Base-by-base conservation (phyloP, 2,797 vertebrate species). In the Hoplostethus atlanticus region DNA sequence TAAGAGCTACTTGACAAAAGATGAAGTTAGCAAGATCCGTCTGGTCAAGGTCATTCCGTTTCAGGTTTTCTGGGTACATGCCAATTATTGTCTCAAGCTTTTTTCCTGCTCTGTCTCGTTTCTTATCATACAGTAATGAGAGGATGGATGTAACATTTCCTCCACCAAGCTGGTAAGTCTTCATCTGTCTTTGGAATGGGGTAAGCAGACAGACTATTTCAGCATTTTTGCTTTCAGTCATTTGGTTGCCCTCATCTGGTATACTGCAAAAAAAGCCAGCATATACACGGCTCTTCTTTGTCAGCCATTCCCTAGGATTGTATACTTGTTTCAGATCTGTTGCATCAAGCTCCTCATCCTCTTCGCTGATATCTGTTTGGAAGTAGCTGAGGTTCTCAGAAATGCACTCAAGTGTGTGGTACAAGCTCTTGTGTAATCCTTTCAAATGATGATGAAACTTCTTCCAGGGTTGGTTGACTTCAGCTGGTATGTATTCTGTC, bases 371-470 rank as follows among this genome's bases (percentile, higher is more conserved):
- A 0, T 95, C 91, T 54, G 87, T 94, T 76, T 94, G 93, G 82
- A 95, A 95, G 0, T 95, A 95, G 76, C 91, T 91, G 0, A 94
- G 76, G 0, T 95, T 92, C 0, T 95, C 94, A 11, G 93, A 93
- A 79, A 95, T 93, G 91, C 4, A 91, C 4, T 95, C 93, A 53
- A 94, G 82, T 44, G 93, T 88, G 6, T 91, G 70, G 15, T 79
- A 84, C 25, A 94, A 67, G 31, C 91, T 87, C 1, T 11, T 84
- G 0, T 73, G 91, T 57, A 95, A 71, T 13, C 87, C 86, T 86
- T 92, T 94, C 47, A 95, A 73, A 46, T 63, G 71, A 0, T 61
- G 38, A 36, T 95, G 94, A 63, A 94, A 88, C 0, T 0, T 84
- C 51, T 75, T 72, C 94, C 94, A 95, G 0, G 80, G 1, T 44